A percentile compares a stretch with the other conserved stretches of the same genome.
These are phyloP conservation scores for Clarias magur DNA, from an alignment of 2,113 vertebrate genomes.

Conservation along the genomic window DNA sequence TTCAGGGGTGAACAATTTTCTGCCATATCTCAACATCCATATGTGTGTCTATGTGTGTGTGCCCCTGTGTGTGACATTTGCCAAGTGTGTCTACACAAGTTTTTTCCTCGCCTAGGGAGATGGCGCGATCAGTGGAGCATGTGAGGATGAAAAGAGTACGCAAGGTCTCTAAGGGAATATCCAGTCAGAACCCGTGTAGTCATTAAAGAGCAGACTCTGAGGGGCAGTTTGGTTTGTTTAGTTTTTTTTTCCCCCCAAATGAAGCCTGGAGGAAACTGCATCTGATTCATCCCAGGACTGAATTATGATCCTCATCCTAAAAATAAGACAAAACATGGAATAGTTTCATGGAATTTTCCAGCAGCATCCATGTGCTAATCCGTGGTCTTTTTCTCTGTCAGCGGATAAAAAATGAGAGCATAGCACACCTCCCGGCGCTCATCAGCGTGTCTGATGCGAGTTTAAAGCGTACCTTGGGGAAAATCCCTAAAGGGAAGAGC, in stretches of 20 bases:
- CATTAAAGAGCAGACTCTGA: conserved; percentile 14
- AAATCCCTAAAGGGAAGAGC: neutral
- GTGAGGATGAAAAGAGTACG: conserved; percentile 38
- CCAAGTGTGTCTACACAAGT: conserved; percentile 50
- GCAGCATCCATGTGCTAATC: neutral
- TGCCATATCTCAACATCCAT: conserved; percentile 25
- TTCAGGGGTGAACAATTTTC: conserved; percentile 66
- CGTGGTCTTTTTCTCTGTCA: neutral
- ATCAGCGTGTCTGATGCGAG: neutral
- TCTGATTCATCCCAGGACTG: conserved; percentile 7
- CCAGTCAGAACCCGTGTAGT: conserved; percentile 20
- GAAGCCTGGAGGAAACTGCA: conserved; percentile 26
- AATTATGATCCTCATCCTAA: neutral
- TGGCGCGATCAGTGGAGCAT: conserved; percentile 17
- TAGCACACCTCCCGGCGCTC: neutral
- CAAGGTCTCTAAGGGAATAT: conserved; percentile 30
- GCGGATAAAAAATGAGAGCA: neutral
- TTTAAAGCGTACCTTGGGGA: neutral
- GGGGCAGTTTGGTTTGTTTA: neutral
- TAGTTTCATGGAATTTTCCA: neutral
- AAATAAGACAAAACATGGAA: neutral
- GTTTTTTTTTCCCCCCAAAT: neutral
- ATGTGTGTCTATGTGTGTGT: conserved; percentile 26
- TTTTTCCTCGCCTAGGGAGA: conserved; percentile 48
- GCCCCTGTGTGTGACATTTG: conserved; percentile 72